Percentiles rank a stretch among this genome's conserved stretches.
These are phyloP conservation scores for Drosophila kikkawai DNA, from an alignment of 1,140 invertebrate genomes.

Conservation along the genomic window DNA sequence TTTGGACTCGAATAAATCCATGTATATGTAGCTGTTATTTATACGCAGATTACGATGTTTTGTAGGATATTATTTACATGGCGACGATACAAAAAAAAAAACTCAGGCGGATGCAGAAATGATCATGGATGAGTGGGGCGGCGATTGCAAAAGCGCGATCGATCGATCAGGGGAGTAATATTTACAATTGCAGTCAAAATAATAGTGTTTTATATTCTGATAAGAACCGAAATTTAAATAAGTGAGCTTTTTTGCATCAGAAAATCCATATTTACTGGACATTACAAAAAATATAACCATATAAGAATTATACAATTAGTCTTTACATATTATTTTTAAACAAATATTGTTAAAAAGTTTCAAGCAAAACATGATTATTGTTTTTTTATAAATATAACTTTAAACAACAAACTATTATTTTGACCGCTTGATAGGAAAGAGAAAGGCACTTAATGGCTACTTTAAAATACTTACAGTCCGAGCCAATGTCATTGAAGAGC, in stretches of 20 bases:
- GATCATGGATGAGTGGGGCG: slow-evolving; percentile 25
- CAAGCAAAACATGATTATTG: no score
- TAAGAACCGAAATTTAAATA: neutral
- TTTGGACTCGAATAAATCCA: neutral
- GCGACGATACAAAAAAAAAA: slow-evolving; percentile 4
- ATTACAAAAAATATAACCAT: no score
- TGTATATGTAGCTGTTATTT: slow-evolving; percentile 2
- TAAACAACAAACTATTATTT: slow-evolving; percentile 1
- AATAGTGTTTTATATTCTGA: neutral
- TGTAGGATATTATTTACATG: slow-evolving; percentile 46
- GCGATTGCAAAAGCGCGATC: slow-evolving; percentile 8
- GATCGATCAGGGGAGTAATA: slow-evolving; percentile 2
- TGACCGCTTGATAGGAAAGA: neutral
- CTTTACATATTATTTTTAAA: no score
- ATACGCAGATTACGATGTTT: neutral
- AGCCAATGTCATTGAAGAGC: slow-evolving; percentile 57
- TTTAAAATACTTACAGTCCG: slow-evolving; percentile 66
- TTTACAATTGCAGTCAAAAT: slow-evolving; percentile 8
- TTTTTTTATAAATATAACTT: neutral
- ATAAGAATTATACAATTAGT: no score
- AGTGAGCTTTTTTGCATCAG: neutral
- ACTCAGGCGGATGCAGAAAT: slow-evolving; percentile 3
- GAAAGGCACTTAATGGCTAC: neutral
- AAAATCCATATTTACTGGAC: neutral
- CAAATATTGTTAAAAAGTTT: no score